Conservation (phyloP, 2,888 invertebrate genomes). For the Apamea crenata region DNA sequence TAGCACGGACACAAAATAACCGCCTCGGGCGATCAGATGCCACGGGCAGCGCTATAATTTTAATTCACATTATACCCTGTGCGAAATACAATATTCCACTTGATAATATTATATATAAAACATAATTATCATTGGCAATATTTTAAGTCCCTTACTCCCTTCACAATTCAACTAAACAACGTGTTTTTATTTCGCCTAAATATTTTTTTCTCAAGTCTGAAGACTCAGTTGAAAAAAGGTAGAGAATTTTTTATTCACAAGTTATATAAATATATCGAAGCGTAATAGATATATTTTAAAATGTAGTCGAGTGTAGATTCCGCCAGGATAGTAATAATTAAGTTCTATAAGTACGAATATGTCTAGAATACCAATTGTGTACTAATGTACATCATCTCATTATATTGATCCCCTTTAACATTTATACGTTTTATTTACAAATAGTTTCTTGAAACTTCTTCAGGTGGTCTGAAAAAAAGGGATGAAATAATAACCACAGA, state of each 20-base stretch:
- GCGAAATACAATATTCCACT: constrained; percentile 84
- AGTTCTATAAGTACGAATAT: constrained; percentile 87
- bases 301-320: constrained; percentile 79
- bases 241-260: constrained; percentile 77
- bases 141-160: constrained; percentile 87
- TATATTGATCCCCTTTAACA: constrained; percentile 90
- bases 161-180: constrained; percentile 84
- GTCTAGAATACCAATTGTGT: constrained; percentile 89
- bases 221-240: constrained; percentile 72
- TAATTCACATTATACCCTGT: constrained; percentile 89
- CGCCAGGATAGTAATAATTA: constrained; percentile 85
- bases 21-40: constrained; percentile 70
- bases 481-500: constrained; percentile 68
- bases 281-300: constrained; percentile 79
- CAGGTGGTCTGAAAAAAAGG: constrained; percentile 80
- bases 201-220: constrained; percentile 74
- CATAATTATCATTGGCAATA: constrained; percentile 85
- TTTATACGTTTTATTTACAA: constrained; percentile 89
- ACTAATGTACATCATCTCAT: constrained; percentile 88
- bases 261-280: constrained; percentile 76
- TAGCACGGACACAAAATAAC: constrained; percentile 81
- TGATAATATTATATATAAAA: constrained; percentile 85
- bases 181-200: constrained; percentile 78
- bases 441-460: constrained; percentile 77
- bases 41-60: constrained; percentile 77